Evolutionary conservation across 2,797 vertebrate species (phyloP), one percentile per base, ranked within the genome.

Genomic region (Chelonia mydas): DNA sequence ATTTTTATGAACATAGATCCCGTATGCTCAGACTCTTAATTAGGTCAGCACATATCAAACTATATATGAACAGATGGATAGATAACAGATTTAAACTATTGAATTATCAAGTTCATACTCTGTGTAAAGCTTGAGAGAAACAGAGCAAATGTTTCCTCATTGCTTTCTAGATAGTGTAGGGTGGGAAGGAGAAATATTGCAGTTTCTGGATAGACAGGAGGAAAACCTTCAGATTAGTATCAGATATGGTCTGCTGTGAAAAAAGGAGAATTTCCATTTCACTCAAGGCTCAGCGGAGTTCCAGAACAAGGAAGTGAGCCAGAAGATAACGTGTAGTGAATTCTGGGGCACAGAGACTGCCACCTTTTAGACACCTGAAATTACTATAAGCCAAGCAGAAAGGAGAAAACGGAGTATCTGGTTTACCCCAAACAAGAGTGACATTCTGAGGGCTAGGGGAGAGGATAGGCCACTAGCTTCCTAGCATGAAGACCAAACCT

Each of bases 331-430:
- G 83, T 94, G 78, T 91, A 90, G 87, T 96, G 91, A 95, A 41
- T 68, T 93, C 37, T 47, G 41, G 25, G 23, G 11, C 17, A 76
- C 11, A 76, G 19, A 76, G 72, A 76, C n/a, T n/a, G 17, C 96
- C 93, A 7, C 97, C 96, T 97, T 86, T 89, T 91, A 86, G 89
- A 96, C 78, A 81, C 87, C 51, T 84, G 92, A 90, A 95, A 86
- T 97, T 96, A 94, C 96, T 88, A 25, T 79, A 86, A 65, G 74
- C 92, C 50, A 88, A 92, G 96, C 54, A 96, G 94, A 95, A 96
- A 94, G 95, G 94, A 95, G 94, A 89, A 76, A 76, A n/a, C 33
- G 37, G 61, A 68, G 33, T 11, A 27, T 76, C 45, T 76, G 78
- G 89, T 95, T 88, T 86, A 97, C 94, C 86, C 96, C 93, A 92